Percentiles rank a stretch among this genome's conserved stretches.
Evolutionary conservation across 2,888 invertebrate genomes (phyloP).

Genomic region (Clivina fossor): DNA sequence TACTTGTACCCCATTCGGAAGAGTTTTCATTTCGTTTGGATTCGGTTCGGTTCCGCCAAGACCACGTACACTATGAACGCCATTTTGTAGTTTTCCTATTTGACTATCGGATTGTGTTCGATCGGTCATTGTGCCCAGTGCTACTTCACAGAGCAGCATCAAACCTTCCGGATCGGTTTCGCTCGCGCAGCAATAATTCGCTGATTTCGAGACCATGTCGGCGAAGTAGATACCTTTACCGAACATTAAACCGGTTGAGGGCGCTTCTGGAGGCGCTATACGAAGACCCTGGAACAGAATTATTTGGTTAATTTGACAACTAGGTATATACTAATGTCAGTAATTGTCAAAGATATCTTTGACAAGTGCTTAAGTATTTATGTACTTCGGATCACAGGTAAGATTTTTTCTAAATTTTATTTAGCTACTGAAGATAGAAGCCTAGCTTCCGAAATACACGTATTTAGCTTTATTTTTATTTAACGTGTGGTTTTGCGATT

Average conservation of each 20-base stretch:
- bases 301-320: no score
- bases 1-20: conserved; percentile 55
- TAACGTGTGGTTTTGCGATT: no score
- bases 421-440: no score
- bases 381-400: no score
- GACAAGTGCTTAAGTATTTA: no score
- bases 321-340: no score
- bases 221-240: conserved; percentile 70
- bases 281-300: conserved; percentile 55
- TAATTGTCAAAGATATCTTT: no score
- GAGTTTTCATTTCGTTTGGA: conserved; percentile 49
- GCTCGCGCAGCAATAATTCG: conserved; percentile 62
- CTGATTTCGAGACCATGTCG: conserved; percentile 67
- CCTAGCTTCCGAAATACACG: no score
- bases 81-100: conserved; percentile 56
- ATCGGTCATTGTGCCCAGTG: conserved; percentile 63
- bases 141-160: conserved; percentile 65
- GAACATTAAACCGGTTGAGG: conserved; percentile 63
- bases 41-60: conserved; percentile 60
- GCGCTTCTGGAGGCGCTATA: conserved; percentile 70
- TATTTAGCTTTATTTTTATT: no score
- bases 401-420: no score
- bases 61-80: conserved; percentile 63
- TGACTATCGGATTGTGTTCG: conserved; percentile 53
- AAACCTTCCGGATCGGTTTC: conserved; percentile 56